Percentiles rank a stretch among this genome's conserved stretches.
Evolutionary conservation across 2,888 invertebrate species (phyloP).

Genomic region (Tachina fera): DNA sequence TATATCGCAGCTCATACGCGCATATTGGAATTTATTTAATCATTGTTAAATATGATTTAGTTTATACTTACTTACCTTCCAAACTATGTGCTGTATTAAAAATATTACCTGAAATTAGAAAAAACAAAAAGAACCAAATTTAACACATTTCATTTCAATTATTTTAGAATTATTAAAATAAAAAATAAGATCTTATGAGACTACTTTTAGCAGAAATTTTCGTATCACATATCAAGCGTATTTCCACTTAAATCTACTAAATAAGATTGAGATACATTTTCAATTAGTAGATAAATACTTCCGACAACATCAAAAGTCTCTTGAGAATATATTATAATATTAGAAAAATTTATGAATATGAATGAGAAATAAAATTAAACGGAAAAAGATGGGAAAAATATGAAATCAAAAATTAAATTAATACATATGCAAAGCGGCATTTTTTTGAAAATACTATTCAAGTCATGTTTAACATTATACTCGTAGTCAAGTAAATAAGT

Average conservation of each 20-base stretch:
- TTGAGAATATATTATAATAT: slow-evolving; percentile 53
- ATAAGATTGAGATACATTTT: slow-evolving; percentile 50
- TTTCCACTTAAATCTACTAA: slow-evolving; percentile 34
- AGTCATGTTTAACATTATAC: slow-evolving; percentile 26
- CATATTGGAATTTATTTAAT: no score
- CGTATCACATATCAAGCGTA: slow-evolving; percentile 26
- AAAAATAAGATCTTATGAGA: background rate
- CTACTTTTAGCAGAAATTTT: background rate
- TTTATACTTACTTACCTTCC: no score
- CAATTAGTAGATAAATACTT: slow-evolving; percentile 69
- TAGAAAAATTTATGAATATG: slow-evolving; percentile 7
- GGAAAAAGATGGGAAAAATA: slow-evolving; percentile 30
- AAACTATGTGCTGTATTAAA: no score
- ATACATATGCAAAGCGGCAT: background rate
- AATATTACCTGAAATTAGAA: slow-evolving; percentile 46
- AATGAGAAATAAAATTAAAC: background rate
- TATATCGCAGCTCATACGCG: no score
- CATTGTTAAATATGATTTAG: no score
- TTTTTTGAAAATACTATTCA: slow-evolving; percentile 6
- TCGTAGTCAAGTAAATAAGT: slow-evolving; percentile 11
- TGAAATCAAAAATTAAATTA: slow-evolving; percentile 31
- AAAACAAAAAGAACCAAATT: background rate
- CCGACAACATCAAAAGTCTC: slow-evolving; percentile 63
- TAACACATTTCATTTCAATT: slow-evolving; percentile 1
- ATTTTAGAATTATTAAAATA: background rate